phyloP scores from a whole-genome alignment of 1,140 invertebrate species.

The Scaptomyza graminum region DNA sequence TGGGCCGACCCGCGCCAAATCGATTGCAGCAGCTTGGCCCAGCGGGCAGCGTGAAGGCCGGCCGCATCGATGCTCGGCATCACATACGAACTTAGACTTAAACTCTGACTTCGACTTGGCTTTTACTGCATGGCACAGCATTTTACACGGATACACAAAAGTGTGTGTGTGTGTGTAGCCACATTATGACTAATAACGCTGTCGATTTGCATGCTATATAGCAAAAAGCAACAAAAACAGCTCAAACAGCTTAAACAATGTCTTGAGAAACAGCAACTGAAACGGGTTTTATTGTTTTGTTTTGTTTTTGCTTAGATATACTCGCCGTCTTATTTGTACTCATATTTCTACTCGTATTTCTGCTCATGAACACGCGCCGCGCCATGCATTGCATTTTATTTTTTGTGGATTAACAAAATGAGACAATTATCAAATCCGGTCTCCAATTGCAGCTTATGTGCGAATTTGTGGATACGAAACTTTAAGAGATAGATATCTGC shows the following conservation, averaged over 20 bases:
- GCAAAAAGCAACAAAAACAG: constrained; percentile 20
- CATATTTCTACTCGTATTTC: not conserved
- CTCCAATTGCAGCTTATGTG: constrained; percentile 17
- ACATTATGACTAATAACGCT: constrained; percentile 58
- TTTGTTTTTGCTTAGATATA: not conserved
- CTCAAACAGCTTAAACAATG: constrained; percentile 21
- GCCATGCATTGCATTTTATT: constrained; percentile 8
- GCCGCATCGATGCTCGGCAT: constrained; percentile 21
- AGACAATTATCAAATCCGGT: constrained; percentile 48
- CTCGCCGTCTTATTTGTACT: not conserved
- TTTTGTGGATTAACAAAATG: constrained; percentile 19
- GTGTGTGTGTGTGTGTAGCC: not conserved
- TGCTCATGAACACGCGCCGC: not conserved
- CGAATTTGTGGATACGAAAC: constrained; percentile 8
- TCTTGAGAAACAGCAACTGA: constrained; percentile 41
- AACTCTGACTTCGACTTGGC: constrained; percentile 1
- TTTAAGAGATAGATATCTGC: not conserved
- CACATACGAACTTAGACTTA: not conserved
- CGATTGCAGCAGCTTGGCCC: constrained; percentile 31
- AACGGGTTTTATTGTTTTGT: constrained; percentile 42
- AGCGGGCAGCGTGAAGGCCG: constrained; percentile 48
- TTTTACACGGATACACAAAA: constrained; percentile 9
- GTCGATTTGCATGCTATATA: constrained; percentile 55
- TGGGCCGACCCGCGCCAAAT: constrained; percentile 38
- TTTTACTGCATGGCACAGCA: constrained; percentile 22